Evolutionary conservation across 2,797 vertebrate genomes (phyloP).

Genomic region (Chloroceryle amazona): DNA sequence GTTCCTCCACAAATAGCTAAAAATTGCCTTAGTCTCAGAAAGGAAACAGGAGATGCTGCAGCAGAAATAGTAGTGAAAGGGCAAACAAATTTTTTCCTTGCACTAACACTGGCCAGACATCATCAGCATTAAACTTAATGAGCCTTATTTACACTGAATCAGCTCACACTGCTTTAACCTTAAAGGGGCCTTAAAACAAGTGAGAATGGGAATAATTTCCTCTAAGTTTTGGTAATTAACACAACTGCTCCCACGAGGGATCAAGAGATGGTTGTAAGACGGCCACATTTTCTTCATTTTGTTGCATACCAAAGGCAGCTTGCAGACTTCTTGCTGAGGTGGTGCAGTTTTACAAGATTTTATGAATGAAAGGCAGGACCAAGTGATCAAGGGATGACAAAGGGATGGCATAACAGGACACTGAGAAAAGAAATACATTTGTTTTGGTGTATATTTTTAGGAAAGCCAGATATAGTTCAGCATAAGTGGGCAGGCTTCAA

Average conservation of each 20-base stretch:
- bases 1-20: not conserved
- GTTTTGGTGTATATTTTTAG: not conserved
- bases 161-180: not conserved
- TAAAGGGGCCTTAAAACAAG: constrained; percentile 7
- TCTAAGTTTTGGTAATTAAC: not conserved
- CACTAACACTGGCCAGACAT: not conserved
- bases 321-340: not conserved
- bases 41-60: not conserved
- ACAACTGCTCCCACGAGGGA: not conserved
- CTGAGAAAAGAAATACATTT: not conserved
- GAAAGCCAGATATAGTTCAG: not conserved
- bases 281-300: not conserved
- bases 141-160: not conserved
- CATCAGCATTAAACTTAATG: constrained; percentile 8
- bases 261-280: not conserved
- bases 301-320: not conserved
- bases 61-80: not conserved
- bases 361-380: not conserved
- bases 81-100: not conserved
- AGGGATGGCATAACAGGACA: not conserved
- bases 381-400: not conserved
- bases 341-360: not conserved
- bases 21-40: not conserved
- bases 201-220: constrained; percentile 5
- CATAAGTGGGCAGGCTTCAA: not conserved